A percentile compares a stretch with the other conserved stretches of the same genome.
These are phyloP conservation scores for Pollenia griseotomentosa DNA, from an alignment of 2,888 invertebrate genomes.

Conservation along the genomic window DNA sequence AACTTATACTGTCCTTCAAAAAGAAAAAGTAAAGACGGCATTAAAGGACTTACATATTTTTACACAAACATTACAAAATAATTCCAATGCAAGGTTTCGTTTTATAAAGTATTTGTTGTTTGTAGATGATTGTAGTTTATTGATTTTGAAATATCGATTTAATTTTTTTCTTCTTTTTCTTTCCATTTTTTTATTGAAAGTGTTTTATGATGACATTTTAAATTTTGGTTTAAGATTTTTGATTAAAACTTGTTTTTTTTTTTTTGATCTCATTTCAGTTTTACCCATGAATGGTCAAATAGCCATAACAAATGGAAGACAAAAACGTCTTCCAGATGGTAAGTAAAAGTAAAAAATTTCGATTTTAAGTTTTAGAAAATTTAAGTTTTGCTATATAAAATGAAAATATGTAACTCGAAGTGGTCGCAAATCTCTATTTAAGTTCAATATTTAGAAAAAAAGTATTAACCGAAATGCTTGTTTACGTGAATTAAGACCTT, in stretches of 20 bases:
- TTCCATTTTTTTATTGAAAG: slow-evolving; percentile 5
- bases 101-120: neutral
- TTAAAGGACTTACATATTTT: no score
- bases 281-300: slow-evolving; percentile 83
- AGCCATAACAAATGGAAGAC: slow-evolving; percentile 78
- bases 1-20: neutral
- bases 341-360: slow-evolving; percentile 73
- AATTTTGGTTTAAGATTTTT: neutral
- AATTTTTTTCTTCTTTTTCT: slow-evolving; percentile 13
- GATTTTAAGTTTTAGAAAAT: no score
- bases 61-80: no score
- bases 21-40: neutral
- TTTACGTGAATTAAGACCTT: no score
- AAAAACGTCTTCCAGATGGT: slow-evolving; percentile 80
- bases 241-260: neutral
- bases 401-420: no score
- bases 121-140: slow-evolving; percentile 1
- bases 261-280: slow-evolving; percentile 78
- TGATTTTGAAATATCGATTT: slow-evolving; percentile 28
- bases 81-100: no score
- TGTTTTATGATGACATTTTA: neutral
- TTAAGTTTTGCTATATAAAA: no score
- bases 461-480: no score
- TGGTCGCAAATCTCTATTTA: no score
- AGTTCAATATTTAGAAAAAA: no score